Conservation (phyloP, 2,797 vertebrate species). For the Leptodactylus fallax region DNA sequence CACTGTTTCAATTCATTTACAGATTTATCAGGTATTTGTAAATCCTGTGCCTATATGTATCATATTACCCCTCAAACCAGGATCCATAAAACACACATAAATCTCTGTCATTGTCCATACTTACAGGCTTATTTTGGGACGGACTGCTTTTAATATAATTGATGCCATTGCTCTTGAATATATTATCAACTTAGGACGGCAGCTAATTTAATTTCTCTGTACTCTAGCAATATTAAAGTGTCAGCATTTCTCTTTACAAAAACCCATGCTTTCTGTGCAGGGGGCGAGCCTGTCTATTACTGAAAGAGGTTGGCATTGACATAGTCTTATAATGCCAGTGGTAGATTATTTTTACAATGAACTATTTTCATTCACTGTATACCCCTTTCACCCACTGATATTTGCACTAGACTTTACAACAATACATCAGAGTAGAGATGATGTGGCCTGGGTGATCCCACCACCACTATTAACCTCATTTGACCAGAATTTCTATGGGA, state of each 20-base stretch:
- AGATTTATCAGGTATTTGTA: no score
- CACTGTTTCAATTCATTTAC: no score
- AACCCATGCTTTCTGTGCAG: neutral
- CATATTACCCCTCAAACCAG: neutral
- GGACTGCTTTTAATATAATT: neutral
- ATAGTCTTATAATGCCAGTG: neutral
- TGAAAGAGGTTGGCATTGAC: neutral
- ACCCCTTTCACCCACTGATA: neutral
- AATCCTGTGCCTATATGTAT: no score
- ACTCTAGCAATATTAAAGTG: neutral
- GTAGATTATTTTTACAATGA: neutral
- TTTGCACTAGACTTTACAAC: neutral
- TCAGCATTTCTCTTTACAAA: slow-evolving; percentile 8
- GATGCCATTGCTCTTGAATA: slow-evolving; percentile 6
- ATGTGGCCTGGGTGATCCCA: neutral
- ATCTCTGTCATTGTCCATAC: neutral
- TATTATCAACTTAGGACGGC: neutral
- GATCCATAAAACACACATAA: neutral
- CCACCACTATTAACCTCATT: neutral
- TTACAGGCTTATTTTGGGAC: neutral
- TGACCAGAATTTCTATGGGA: neutral
- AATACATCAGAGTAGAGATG: no score
- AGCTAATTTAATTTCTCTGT: slow-evolving; percentile 4
- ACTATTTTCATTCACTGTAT: neutral
- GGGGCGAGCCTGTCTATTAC: neutral